phyloP scores from a whole-genome alignment of 2,888 invertebrate species.

The Drosophila rubida region DNA sequence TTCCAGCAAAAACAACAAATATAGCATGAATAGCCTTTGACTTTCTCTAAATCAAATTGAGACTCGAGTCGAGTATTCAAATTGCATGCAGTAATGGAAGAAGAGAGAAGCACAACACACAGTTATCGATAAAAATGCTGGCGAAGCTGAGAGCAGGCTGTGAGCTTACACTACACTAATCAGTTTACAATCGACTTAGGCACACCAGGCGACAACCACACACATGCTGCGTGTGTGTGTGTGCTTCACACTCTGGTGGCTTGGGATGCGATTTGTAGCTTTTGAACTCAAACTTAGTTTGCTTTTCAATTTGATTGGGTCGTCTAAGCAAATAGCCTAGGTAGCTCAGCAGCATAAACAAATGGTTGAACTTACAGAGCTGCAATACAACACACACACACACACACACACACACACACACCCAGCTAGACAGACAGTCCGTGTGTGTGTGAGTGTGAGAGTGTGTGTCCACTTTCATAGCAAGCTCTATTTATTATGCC shows the following conservation, averaged over 20 bases:
- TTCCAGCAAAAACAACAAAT: too few species aligned
- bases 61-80: too few species aligned
- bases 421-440: background rate
- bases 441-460: constrained; percentile 5
- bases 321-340: constrained; percentile 69
- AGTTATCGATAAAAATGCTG: too few species aligned
- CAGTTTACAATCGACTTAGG: constrained; percentile 18
- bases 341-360: constrained; percentile 66
- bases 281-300: constrained; percentile 59
- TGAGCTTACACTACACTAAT: background rate
- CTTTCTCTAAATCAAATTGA: too few species aligned
- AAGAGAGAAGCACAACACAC: too few species aligned
- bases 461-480: constrained; percentile 40
- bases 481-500: constrained; percentile 73
- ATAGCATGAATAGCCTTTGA: too few species aligned
- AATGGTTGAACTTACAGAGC: constrained; percentile 58
- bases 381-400: constrained; percentile 21
- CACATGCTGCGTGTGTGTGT: background rate
- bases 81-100: too few species aligned
- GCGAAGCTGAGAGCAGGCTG: too few species aligned
- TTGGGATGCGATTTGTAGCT: constrained; percentile 42
- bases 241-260: background rate
- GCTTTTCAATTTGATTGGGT: constrained; percentile 76
- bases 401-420: constrained; percentile 6
- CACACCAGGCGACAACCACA: background rate